Base-by-base conservation (phyloP, 2,888 invertebrate genomes). In the Ectobius pallidus region DNA sequence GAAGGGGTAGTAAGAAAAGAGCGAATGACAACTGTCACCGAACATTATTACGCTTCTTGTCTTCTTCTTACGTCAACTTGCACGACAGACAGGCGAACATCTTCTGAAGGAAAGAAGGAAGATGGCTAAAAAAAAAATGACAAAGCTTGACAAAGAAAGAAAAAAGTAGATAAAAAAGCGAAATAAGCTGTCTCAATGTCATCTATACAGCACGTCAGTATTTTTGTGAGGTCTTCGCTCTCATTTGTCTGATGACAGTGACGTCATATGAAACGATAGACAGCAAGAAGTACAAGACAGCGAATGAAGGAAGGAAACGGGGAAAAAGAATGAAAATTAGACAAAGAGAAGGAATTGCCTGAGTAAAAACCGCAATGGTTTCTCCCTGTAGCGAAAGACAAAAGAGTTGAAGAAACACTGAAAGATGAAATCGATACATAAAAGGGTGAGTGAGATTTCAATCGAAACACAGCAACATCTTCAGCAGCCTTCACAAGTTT, bases 21-120 rank as follows among this genome's bases (percentile, higher is more conserved):
- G 71, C 80, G 82, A 81, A 81, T 82, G 82, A 82, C 82, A 81
- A 82, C 81, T 82, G 82, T 82, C 83, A 81, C 79, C 79, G 81
- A 80, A 81, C 81, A 82, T 83, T 82, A 83, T 83, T 82, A 82
- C 82, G 79, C 78, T 75, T 70, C 75, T 73, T 73, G 75, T 75
- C 69, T 72, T 69, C 70, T 62, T 65, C 74, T 72, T 72, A 74
- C 72, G 72, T 73, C 73, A 73, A 58, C 68, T 49, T 61, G 68
- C 58, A 22, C 71, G 75, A 75, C 73, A 71, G 75, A 75, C 73
- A 70, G 72, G 70, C 73, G 73, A 72, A 72, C 73, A 73, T 71
- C 71, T 71, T 67, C 63, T 62, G 71, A 71, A 44, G 46, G 69
- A 71, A 67, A 69, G 58, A 70, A 39, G 70, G 52, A 46, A 46